Conservation (phyloP, 2,888 invertebrate genomes). For the Thecophora atra region DNA sequence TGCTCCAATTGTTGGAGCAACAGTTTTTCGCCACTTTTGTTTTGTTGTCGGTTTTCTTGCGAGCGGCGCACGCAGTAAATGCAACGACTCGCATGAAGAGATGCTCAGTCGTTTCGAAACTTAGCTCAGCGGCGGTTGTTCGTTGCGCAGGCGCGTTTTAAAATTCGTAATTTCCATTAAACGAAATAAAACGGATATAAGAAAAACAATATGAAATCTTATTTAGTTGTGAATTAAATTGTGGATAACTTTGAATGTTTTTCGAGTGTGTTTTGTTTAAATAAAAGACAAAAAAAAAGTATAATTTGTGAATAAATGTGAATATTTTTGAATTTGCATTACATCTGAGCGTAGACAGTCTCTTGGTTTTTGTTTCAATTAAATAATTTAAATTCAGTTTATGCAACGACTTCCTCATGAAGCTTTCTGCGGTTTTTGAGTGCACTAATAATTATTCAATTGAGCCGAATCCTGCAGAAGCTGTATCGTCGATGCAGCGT, state of each 20-base stretch:
- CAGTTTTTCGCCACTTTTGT: not conserved
- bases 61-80: slow-evolving; percentile 32
- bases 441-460: slow-evolving; percentile 1
- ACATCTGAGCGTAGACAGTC: too few species aligned
- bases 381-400: not conserved
- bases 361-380: too few species aligned
- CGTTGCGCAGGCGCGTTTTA: slow-evolving; percentile 51
- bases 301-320: not conserved
- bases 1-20: slow-evolving; percentile 37
- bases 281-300: not conserved
- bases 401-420: slow-evolving; percentile 1
- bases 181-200: not conserved
- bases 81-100: slow-evolving; percentile 17
- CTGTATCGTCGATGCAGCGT: slow-evolving; percentile 2
- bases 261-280: too few species aligned
- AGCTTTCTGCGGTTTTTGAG: slow-evolving; percentile 14
- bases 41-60: slow-evolving; percentile 26
- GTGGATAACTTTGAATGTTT: not conserved
- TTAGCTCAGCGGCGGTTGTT: slow-evolving; percentile 39
- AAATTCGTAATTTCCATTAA: not conserved
- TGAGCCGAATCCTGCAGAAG: not conserved
- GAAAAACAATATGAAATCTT: not conserved
- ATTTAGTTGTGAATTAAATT: not conserved
- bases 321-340: not conserved
- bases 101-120: slow-evolving; percentile 28